A percentile compares a stretch with the other conserved stretches of the same genome.
Conservation (phyloP, 2,888 invertebrate species). For the Chloromyia formosa region DNA sequence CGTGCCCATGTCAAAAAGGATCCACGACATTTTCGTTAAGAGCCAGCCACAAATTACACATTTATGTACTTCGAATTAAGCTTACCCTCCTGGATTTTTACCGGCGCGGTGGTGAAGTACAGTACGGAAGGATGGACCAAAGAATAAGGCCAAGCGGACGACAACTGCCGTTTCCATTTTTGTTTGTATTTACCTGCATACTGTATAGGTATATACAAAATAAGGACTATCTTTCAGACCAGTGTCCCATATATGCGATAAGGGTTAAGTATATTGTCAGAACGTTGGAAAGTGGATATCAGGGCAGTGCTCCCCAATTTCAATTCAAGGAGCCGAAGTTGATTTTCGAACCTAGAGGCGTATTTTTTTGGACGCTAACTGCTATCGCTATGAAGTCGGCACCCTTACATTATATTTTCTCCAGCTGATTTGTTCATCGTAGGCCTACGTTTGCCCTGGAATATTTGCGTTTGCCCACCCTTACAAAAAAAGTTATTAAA, state of each 20-base stretch:
- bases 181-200: neutral
- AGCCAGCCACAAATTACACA: conserved; percentile 45
- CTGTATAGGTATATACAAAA: neutral
- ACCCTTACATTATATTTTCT: no score
- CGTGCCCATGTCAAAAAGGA: conserved; percentile 16
- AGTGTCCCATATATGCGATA: conserved; percentile 44
- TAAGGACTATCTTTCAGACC: conserved; percentile 31
- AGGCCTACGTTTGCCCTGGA: no score
- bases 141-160: neutral
- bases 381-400: no score
- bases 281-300: neutral
- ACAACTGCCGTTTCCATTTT: neutral
- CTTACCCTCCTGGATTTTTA: conserved; percentile 42
- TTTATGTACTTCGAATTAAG: conserved; percentile 47
- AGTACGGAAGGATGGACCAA: neutral
- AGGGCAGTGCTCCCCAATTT: neutral
- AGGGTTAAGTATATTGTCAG: conserved; percentile 44
- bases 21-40: conserved; percentile 23
- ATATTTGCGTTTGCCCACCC: no score
- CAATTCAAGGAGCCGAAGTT: no score
- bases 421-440: no score
- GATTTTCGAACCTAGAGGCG: no score
- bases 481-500: no score
- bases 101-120: neutral
- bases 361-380: no score